Base-by-base conservation (phyloP, 1,140 invertebrate species). In the Branchinecta lynchi region DNA sequence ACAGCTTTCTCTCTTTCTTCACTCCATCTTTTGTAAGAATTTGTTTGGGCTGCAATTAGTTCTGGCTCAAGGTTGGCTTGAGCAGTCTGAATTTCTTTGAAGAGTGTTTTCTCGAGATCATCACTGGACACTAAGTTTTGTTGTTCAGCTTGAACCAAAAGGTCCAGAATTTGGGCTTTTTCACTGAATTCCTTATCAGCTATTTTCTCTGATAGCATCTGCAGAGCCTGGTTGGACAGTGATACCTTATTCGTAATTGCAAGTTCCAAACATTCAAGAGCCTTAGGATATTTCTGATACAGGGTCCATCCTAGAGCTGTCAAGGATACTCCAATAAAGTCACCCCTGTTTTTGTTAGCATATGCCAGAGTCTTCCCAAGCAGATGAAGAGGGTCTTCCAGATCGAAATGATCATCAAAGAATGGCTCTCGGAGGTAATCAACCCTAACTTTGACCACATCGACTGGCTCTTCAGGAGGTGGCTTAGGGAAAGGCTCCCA, bases 321-420 rank as follows among this genome's bases (percentile, higher is more conserved):
- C 85, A 84, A 73, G 86, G 89, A 73, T 81, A 79, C 68, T 82
- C 82, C 21, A 89, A 72, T 72, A 80, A 73, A 74, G 85, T 81
- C 68, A 81, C 74, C 9, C 70, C 71, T 46, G 66, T 67, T 21
- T 69, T 66, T 17, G 44, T n/a, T 20, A 78, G 74, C 65, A 76
- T 70, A 32, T 75, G 73, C 79, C 15, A 94, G 77, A 0, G 89
- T 89, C 81, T 94, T 95, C 7, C 91, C 92, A 65, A 87, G 79
- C 44, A 90, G 77, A 76, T 84, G 80, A 51, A 80, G 76, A 8
- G 84, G 81, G 73, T 90, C 84, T 70, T 77, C 82, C 6, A 92
- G 77, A 79, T 93, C 90, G 81, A 93, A 92, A 79, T 95, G 91
- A 76, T 89, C 86, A 80, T 96, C 92, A 79, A 86, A 87, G 77